These are phyloP conservation scores for Leptobrachium leishanense DNA, from an alignment of 2,113 vertebrate species.

Conservation along the genomic window DNA sequence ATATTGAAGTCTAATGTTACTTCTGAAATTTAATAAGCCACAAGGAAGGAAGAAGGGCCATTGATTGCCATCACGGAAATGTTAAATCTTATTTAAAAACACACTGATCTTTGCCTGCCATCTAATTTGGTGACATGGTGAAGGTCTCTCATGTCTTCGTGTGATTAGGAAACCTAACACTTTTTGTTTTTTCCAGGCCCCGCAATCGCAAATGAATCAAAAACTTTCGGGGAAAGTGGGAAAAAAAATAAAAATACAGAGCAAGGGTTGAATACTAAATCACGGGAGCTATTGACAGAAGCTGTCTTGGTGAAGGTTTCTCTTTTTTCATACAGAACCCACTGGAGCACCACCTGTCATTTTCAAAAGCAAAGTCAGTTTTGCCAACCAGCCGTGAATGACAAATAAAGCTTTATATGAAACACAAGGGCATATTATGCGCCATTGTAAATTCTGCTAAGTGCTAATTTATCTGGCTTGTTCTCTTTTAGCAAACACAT, in stretches of 20 bases:
- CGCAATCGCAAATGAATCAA: constrained; percentile 65
- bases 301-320: constrained; percentile 68
- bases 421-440: constrained; percentile 81
- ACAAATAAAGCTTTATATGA: constrained; percentile 81
- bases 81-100: constrained; percentile 69
- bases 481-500: constrained; percentile 76
- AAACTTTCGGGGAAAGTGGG: constrained; percentile 60
- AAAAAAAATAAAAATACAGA: constrained; percentile 59
- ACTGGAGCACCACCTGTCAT: constrained; percentile 84
- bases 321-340: constrained; percentile 68
- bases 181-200: constrained; percentile 58
- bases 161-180: constrained; percentile 58
- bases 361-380: constrained; percentile 83
- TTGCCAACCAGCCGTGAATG: constrained; percentile 80
- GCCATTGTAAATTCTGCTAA: constrained; percentile 78
- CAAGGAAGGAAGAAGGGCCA: constrained; percentile 72
- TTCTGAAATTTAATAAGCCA: constrained; percentile 83
- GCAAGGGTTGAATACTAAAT: constrained; percentile 64
- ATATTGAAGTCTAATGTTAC: constrained; percentile 83
- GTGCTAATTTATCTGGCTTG: constrained; percentile 86
- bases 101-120: constrained; percentile 74
- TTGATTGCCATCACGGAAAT: constrained; percentile 79
- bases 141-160: constrained; percentile 53
- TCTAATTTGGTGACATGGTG: constrained; percentile 58
- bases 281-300: constrained; percentile 67